Evolutionary conservation across 2,113 vertebrate species (phyloP).

Genomic region (Saccopteryx leptura): DNA sequence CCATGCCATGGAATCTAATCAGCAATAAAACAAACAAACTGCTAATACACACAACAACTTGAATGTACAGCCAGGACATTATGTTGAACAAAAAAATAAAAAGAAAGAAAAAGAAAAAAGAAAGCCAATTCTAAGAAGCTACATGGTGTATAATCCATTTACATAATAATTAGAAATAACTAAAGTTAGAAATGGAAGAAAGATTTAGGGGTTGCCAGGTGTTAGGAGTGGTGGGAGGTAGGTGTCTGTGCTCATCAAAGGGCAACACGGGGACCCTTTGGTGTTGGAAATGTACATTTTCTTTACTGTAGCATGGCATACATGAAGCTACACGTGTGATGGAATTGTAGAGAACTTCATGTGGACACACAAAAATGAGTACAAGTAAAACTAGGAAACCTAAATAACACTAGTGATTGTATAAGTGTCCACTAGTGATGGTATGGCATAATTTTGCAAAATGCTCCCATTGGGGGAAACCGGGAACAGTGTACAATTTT

Average conservation of each 20-base stretch:
- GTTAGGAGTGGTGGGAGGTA: background rate
- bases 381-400: background rate
- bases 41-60: background rate
- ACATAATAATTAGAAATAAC: background rate
- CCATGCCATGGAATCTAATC: background rate
- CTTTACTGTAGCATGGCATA: background rate
- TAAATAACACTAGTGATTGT: background rate
- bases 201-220: background rate
- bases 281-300: background rate
- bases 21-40: background rate
- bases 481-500: background rate
- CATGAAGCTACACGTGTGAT: background rate
- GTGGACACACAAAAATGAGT: background rate
- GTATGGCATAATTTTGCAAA: conserved; percentile 10
- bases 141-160: background rate
- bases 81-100: background rate
- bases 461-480: background rate
- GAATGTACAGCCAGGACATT: background rate
- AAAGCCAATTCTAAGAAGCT: background rate
- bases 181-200: conserved; percentile 3
- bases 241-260: background rate
- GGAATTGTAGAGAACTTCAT: background rate
- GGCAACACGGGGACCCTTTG: background rate
- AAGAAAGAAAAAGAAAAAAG: background rate
- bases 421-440: background rate